Evolutionary conservation across 2,797 vertebrate genomes (phyloP).

Genomic region (Acanthurus lineatus): DNA sequence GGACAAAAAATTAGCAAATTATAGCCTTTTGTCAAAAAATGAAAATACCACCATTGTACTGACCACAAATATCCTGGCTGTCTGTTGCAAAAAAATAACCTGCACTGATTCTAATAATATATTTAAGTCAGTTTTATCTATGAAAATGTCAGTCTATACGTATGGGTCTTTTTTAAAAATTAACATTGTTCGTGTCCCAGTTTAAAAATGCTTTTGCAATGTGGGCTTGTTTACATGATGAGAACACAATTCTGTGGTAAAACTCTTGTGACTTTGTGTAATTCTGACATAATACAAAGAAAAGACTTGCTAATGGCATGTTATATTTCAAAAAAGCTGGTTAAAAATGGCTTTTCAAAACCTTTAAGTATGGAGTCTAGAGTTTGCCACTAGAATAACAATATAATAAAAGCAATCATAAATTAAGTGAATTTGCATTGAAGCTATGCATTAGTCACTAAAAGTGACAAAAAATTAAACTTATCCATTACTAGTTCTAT

Average conservation of each 20-base stretch:
- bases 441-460: no score
- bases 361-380: background rate
- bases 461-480: background rate
- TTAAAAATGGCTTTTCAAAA: background rate
- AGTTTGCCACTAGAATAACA: conserved; percentile 9
- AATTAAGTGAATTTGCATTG: no score
- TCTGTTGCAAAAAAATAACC: background rate
- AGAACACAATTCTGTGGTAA: background rate
- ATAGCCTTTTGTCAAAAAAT: no score
- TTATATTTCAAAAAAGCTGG: background rate
- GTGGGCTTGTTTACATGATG: background rate
- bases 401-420: background rate
- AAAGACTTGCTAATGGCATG: background rate
- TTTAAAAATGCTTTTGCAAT: background rate
- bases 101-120: conserved; percentile 1
- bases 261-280: background rate
- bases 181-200: conserved; percentile 15
- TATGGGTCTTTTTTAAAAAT: background rate
- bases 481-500: background rate
- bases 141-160: conserved; percentile 21
- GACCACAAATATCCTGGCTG: background rate
- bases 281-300: background rate
- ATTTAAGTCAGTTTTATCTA: conserved; percentile 18
- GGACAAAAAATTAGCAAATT: background rate
- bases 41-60: background rate